Evolutionary conservation across 2,797 vertebrate species (phyloP), one percentile per base, ranked within the genome.

Genomic region (Dryobates pubescens): DNA sequence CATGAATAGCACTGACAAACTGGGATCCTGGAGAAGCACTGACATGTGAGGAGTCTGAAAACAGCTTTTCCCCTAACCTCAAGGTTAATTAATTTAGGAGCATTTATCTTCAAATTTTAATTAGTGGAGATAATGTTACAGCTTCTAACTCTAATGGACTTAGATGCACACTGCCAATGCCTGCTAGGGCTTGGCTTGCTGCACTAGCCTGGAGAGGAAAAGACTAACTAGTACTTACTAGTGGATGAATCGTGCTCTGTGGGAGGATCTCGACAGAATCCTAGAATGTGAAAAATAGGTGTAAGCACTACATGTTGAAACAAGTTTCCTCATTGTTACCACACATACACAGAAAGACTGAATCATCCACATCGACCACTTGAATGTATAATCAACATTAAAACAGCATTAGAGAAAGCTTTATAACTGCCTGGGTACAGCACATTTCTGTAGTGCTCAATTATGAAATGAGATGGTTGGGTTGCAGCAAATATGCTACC

Each of bases 201-300:
- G 38, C 36, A 15, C 38, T 19, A 17, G 30, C 47, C 69, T 51
- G n/a, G 59, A 27, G 53, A 17, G 2, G 23, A 45, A 54, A n/a
- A 15, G 24, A 36, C 16, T 45, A 72, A 67, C 86, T 10, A 74
- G 72, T 59, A 98, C 98, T 98, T 95, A 98, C 98, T 95, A 92
- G 96, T 83, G 73, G 97, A 96, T 72, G 98, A 97, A 49, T 98
- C 97, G 4, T 97, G 96, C 88, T 98, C 98, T 86, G 97, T 24
- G 10, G 97, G 95, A 87, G 96, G 97, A 57, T 98, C 98, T 38
- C 63, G 84, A 96, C 97, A 98, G 93, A 98, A 98, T 68, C 98
- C 98, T 27, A 27, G 26, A 19, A 17, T 1, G 23, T 36, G 51
- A 81, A 17, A 72, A 41, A 83, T 6, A 56, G 79, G 67, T 5